phyloP scores from a whole-genome alignment of 2,113 vertebrate species.

The Gadus chalcogrammus region DNA sequence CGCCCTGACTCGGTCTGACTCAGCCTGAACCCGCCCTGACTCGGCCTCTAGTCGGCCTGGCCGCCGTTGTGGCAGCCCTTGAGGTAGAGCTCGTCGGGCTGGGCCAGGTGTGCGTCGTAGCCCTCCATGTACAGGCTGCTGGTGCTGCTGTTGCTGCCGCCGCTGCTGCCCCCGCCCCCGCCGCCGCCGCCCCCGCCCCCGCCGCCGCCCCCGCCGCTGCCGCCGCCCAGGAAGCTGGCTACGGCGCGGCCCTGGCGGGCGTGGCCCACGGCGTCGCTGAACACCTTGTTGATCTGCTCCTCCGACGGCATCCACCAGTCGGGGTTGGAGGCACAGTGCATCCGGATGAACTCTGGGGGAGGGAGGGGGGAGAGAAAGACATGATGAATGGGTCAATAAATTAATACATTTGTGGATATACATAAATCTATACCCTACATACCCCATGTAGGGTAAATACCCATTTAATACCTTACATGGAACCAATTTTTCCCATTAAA shows the following conservation, averaged over 20 bases:
- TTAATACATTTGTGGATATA: no score
- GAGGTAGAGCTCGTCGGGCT: conserved; percentile 79
- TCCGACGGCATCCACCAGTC: conserved; percentile 99
- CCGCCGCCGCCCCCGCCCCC: conserved; percentile 76
- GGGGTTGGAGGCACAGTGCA: conserved; percentile 96
- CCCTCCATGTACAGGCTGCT: conserved; percentile 86
- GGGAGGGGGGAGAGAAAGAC: background rate
- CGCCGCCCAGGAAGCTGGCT: conserved; percentile 83
- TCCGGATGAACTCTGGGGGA: conserved; percentile 94
- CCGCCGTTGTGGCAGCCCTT: conserved; percentile 81
- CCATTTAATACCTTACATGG: no score
- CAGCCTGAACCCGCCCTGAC: background rate
- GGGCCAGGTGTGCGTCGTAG: conserved; percentile 84
- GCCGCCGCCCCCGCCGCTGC: conserved; percentile 55
- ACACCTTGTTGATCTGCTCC: conserved; percentile 99
- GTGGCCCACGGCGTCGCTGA: conserved; percentile 95
- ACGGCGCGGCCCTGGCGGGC: conserved; percentile 95
- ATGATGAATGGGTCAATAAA: no score
- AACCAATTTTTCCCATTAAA: no score
- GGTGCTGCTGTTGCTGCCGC: conserved; percentile 71
- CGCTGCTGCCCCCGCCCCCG: conserved; percentile 43
- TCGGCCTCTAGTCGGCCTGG: conserved; percentile 80
- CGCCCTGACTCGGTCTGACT: background rate
- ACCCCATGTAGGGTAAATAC: no score
- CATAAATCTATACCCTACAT: no score